Conservation (phyloP, 2,888 invertebrate species). For the Coelopa pilipes region DNA sequence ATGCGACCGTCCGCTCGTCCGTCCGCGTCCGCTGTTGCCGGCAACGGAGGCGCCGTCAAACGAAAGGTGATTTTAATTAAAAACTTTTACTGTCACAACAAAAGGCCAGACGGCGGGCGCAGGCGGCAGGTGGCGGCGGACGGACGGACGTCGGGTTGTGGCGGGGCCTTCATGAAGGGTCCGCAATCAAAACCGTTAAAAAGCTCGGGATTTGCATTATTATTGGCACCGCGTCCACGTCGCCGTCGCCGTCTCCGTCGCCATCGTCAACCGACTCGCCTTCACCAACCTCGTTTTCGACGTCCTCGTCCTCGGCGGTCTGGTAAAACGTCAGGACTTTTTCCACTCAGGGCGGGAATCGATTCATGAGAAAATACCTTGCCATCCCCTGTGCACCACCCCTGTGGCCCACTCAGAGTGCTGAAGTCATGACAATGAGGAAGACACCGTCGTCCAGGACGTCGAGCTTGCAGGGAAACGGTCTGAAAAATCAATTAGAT, state of each 20-base stretch:
- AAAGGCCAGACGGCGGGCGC: neutral
- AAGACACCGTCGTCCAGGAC: no score
- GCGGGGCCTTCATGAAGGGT: no score
- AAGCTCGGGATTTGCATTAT: slow-evolving; percentile 5
- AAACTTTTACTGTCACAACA: slow-evolving; percentile 49
- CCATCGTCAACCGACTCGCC: slow-evolving; percentile 79
- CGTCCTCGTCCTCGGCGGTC: neutral
- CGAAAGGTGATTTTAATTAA: slow-evolving; percentile 35
- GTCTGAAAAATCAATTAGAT: slow-evolving; percentile 17
- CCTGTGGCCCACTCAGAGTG: neutral
- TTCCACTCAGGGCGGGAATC: no score
- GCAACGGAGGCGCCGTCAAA: no score
- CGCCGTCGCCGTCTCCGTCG: slow-evolving; percentile 88
- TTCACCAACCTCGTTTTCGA: slow-evolving; percentile 92
- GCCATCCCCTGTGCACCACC: neutral
- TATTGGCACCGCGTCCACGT: slow-evolving; percentile 86
- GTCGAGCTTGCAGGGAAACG: slow-evolving; percentile 7
- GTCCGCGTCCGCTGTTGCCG: no score
- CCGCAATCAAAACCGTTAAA: neutral
- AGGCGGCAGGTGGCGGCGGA: no score
- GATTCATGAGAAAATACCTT: no score
- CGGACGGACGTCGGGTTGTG: no score
- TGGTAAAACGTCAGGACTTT: neutral
- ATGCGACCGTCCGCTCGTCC: no score
- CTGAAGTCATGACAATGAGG: neutral